Evolutionary conservation across 2,888 invertebrate genomes (phyloP).

Genomic region (Ametastegia equiseti): DNA sequence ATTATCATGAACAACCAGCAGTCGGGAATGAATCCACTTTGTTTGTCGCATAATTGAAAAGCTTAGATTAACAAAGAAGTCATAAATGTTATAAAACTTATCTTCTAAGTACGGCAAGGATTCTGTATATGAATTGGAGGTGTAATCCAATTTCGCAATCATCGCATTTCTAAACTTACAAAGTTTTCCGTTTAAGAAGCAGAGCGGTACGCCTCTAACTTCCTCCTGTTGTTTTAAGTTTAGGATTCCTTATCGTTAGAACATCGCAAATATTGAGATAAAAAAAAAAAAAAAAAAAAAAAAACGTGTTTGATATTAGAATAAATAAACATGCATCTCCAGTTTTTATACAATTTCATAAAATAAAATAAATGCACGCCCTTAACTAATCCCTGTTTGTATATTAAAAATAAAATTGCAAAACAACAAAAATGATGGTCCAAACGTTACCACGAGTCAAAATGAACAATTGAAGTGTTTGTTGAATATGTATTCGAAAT

Average conservation of each 20-base stretch:
- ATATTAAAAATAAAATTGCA: slow-evolving; percentile 38
- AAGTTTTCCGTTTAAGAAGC: background rate
- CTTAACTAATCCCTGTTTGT: slow-evolving; percentile 43
- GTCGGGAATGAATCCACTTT: background rate
- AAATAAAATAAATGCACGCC: slow-evolving; percentile 32
- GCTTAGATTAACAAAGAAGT: slow-evolving; percentile 28
- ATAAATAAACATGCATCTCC: slow-evolving; percentile 44
- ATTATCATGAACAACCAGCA: background rate
- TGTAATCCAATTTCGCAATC: slow-evolving; percentile 30
- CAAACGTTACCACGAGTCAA: slow-evolving; percentile 38
- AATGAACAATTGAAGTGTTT: slow-evolving; percentile 32
- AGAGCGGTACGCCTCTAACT: slow-evolving; percentile 16
- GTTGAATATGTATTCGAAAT: slow-evolving; percentile 13
- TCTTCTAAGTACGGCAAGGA: slow-evolving; percentile 28
- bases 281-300: too few species aligned
- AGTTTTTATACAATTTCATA: slow-evolving; percentile 44
- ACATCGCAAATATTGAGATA: slow-evolving; percentile 5
- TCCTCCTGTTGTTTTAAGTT: slow-evolving; percentile 21
- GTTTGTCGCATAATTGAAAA: background rate
- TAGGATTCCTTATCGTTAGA: slow-evolving; percentile 7
- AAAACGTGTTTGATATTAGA: slow-evolving; percentile 41
- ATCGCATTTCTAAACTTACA: slow-evolving; percentile 17
- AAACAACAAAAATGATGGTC: slow-evolving; percentile 26
- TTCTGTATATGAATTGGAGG: slow-evolving; percentile 41
- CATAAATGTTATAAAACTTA: slow-evolving; percentile 29